Evolutionary conservation across 2,113 vertebrate species (phyloP).

Genomic region (Empidonax alnorum): DNA sequence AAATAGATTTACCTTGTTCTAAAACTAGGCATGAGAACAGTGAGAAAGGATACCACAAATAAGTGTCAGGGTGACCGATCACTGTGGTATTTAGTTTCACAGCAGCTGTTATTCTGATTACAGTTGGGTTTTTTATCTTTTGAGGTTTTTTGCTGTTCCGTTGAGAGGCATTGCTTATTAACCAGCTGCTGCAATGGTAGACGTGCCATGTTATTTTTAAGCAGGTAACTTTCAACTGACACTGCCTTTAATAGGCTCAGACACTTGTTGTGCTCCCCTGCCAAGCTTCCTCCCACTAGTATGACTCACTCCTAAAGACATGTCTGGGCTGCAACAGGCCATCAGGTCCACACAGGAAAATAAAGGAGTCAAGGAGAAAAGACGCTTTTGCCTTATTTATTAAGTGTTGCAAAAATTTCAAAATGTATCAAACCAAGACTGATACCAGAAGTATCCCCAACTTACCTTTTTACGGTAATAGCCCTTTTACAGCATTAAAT

Average conservation of each 20-base stretch:
- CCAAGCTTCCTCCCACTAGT: neutral
- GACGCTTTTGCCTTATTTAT: neutral
- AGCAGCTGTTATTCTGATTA: neutral
- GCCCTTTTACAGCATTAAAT: neutral
- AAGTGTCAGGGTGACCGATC: neutral
- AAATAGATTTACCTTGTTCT: neutral
- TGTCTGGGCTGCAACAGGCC: neutral
- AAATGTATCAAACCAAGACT: neutral
- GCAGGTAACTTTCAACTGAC: neutral
- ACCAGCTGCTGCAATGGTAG: neutral
- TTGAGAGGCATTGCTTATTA: neutral
- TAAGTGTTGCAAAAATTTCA: neutral
- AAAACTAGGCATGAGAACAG: neutral
- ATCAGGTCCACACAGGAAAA: neutral
- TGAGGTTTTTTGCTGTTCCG: neutral
- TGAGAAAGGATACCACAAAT: neutral
- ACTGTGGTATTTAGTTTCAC: neutral
- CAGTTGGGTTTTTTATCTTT: fast-evolving
- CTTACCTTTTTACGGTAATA: neutral
- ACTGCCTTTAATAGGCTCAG: neutral
- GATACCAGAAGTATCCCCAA: neutral
- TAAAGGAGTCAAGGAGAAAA: neutral
- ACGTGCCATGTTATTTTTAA: neutral
- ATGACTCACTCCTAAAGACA: neutral
- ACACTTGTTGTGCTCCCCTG: neutral